A percentile compares a stretch with the other conserved stretches of the same genome.
phyloP scores from a whole-genome alignment of 2,797 vertebrate species.

The Poeciliopsis infans region DNA sequence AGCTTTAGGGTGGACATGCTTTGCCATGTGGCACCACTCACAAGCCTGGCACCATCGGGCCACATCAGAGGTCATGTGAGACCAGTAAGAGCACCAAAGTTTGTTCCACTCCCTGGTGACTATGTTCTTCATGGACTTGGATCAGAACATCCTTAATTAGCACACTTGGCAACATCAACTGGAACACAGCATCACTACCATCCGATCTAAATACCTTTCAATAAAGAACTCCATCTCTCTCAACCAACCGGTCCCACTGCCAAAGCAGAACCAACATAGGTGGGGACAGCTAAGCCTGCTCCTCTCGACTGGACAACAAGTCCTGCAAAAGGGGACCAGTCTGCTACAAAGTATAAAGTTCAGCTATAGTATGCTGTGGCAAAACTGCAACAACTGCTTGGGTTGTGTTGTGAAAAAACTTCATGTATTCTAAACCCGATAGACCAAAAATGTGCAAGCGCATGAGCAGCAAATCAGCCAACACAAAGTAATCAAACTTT shows the following conservation, averaged over 20 bases:
- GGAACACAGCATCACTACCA: not conserved
- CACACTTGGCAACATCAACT: not conserved
- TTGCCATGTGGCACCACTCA: not conserved
- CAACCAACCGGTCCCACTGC: too few relatives aligned
- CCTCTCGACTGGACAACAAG: not conserved
- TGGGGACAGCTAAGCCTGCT: not conserved
- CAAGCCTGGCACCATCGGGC: too few relatives aligned
- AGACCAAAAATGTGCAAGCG: too few relatives aligned
- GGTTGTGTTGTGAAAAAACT: too few relatives aligned
- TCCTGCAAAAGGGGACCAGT: not conserved
- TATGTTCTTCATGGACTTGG: not conserved
- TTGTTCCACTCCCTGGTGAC: not conserved
- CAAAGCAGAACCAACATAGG: too few relatives aligned
- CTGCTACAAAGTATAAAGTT: not conserved
- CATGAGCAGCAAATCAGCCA: too few relatives aligned
- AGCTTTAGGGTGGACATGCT: not conserved
- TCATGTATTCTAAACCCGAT: too few relatives aligned
- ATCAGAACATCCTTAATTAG: not conserved
- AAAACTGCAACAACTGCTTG: not conserved
- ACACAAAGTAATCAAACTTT: too few relatives aligned
- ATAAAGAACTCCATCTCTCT: too few relatives aligned
- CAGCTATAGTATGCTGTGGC: not conserved
- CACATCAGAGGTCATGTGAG: too few relatives aligned
- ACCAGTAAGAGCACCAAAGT: not conserved
- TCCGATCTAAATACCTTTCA: too few relatives aligned